These are phyloP conservation scores for Apotomis betuletana DNA, from an alignment of 2,888 invertebrate species.

Conservation along the genomic window DNA sequence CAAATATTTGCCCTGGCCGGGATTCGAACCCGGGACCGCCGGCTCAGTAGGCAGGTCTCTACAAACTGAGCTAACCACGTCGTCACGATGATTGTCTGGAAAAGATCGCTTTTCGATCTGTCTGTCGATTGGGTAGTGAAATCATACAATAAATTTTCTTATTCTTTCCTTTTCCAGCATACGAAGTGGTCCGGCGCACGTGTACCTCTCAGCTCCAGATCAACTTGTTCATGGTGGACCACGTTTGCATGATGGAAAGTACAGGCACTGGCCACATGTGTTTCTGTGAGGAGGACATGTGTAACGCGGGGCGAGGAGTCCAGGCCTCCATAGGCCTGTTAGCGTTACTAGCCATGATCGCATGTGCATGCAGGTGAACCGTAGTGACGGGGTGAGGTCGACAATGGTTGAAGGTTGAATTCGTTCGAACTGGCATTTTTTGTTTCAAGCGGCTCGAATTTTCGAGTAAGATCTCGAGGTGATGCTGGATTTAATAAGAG, in stretches of 20 bases:
- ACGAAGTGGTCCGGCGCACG: conserved; percentile 95
- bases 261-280: conserved; percentile 99
- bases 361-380: conserved; percentile 82
- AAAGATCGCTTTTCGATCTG: too few relatives aligned
- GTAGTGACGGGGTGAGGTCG: conserved; percentile 51
- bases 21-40: too few relatives aligned
- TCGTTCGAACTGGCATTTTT: too few relatives aligned
- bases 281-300: conserved; percentile 99
- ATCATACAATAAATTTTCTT: too few relatives aligned
- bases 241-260: conserved; percentile 99
- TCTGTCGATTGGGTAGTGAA: too few relatives aligned
- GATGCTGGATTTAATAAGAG: too few relatives aligned
- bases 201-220: conserved; percentile 97
- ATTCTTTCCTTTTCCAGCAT: conserved; percentile 84
- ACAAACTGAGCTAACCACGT: too few relatives aligned
- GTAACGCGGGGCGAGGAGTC: conserved; percentile 84
- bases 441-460: too few relatives aligned
- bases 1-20: too few relatives aligned
- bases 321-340: conserved; percentile 59
- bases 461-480: too few relatives aligned
- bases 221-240: conserved; percentile 98
- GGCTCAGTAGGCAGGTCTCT: too few relatives aligned
- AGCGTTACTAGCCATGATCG: conserved; percentile 64
- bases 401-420: conserved; percentile 8
- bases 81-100: too few relatives aligned